phyloP scores from a whole-genome alignment of 2,797 vertebrate species.

The Rhinatrema bivittatum region DNA sequence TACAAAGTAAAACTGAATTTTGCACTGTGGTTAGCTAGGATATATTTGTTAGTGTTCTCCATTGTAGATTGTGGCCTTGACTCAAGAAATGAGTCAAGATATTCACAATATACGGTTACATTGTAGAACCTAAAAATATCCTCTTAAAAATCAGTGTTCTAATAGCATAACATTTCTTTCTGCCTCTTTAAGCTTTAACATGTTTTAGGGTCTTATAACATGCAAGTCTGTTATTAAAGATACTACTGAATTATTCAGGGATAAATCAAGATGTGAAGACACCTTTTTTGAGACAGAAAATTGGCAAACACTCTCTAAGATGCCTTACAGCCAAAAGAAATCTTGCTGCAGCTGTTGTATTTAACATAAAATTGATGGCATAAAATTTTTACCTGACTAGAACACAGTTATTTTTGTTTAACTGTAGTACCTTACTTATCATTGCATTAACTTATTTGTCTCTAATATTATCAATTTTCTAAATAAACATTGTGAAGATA shows the following conservation, averaged over 20 bases:
- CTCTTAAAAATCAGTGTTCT: slow-evolving; percentile 11
- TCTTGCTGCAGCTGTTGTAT: slow-evolving; percentile 47
- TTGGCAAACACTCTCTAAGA: slow-evolving; percentile 46
- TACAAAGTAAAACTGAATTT: too few species aligned
- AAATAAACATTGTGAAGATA: too few species aligned
- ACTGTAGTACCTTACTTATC: too few species aligned
- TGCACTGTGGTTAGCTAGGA: too few species aligned
- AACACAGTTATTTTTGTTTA: too few species aligned
- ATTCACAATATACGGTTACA: too few species aligned
- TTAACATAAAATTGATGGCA: slow-evolving; percentile 34
- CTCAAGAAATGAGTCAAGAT: too few species aligned
- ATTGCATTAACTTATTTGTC: slow-evolving; percentile 16
- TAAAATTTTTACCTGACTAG: slow-evolving; percentile 26
- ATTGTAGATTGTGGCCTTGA: too few species aligned
- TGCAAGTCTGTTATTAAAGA: slow-evolving; percentile 46
- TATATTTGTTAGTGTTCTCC: too few species aligned
- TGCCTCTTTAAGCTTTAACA: slow-evolving; percentile 36
- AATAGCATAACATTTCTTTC: slow-evolving; percentile 22
- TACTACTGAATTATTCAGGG: slow-evolving; percentile 67
- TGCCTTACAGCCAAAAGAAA: slow-evolving; percentile 46
- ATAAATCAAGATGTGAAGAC: slow-evolving; percentile 60
- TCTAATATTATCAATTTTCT: background rate
- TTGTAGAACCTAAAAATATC: background rate
- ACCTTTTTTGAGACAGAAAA: slow-evolving; percentile 60
- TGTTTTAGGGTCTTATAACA: slow-evolving; percentile 32